Evolutionary conservation across 35 echinoderm and acorn worm genomes (phyloP).

Genomic region (Heliocidaris erythrogramma): DNA sequence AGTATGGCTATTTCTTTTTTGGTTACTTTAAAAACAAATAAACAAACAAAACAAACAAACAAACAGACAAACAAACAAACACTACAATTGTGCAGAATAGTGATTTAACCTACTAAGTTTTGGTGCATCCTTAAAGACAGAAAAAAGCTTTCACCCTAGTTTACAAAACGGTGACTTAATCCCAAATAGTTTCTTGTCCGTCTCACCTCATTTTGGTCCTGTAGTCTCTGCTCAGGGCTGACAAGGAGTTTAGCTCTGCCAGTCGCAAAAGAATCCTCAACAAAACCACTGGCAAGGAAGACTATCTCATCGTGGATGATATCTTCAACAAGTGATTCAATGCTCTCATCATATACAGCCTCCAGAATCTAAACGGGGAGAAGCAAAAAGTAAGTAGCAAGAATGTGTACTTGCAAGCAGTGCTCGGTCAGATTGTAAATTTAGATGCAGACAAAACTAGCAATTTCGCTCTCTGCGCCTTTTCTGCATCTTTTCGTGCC

Average conservation of each 20-base stretch:
- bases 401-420: background rate
- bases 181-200: background rate
- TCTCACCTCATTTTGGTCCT: constrained; percentile 3
- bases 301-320: constrained; percentile 30
- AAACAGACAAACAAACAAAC: too few relatives aligned
- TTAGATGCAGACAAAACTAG: too few relatives aligned
- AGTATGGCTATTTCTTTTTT: too few relatives aligned
- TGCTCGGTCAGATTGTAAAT: too few relatives aligned
- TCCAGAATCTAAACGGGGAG: constrained; percentile 25
- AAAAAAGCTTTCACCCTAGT: too few relatives aligned
- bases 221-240: constrained; percentile 17
- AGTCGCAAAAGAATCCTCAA: constrained; percentile 26
- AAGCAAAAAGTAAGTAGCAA: background rate
- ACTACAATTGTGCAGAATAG: background rate
- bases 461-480: too few relatives aligned
- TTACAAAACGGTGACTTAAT: too few relatives aligned
- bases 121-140: too few relatives aligned
- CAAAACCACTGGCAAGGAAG: constrained; percentile 20
- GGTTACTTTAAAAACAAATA: too few relatives aligned
- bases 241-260: constrained; percentile 8
- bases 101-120: too few relatives aligned
- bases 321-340: background rate
- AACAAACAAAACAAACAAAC: too few relatives aligned
- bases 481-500: too few relatives aligned
- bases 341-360: constrained; percentile 32